phyloP scores from a whole-genome alignment of 92 coral and sea anemone species.

The Epizoanthus scotinus region DNA sequence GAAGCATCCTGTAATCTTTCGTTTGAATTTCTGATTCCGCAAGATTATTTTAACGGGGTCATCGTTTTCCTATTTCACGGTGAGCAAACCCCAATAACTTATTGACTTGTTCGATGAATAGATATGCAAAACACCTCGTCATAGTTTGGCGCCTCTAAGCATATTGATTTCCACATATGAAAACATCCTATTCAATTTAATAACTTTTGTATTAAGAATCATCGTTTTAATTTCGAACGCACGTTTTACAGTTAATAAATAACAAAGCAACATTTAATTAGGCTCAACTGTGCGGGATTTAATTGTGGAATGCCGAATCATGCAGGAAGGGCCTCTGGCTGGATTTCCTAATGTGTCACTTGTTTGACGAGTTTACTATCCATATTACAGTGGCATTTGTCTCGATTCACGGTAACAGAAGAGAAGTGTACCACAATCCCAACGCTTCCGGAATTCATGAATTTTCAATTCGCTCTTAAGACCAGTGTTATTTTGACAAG shows the following conservation, averaged over 20 bases:
- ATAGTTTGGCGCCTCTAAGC: conserved; percentile 19
- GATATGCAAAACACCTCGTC: conserved; percentile 45
- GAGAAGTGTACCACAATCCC: conserved; percentile 49
- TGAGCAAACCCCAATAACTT: neutral
- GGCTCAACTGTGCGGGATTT: conserved; percentile 59
- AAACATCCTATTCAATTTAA: conserved; percentile 44
- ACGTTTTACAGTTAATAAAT: conserved; percentile 74
- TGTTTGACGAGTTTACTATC: conserved; percentile 6
- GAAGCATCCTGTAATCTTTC: conserved; percentile 20
- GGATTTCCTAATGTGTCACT: conserved; percentile 32
- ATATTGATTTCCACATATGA: conserved; percentile 39
- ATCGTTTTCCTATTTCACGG: neutral
- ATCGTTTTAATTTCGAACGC: conserved; percentile 56
- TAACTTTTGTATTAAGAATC: conserved; percentile 44
- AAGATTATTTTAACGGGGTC: neutral
- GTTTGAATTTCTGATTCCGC: conserved; percentile 15
- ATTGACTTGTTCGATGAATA: conserved; percentile 20
- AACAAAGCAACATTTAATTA: conserved; percentile 88
- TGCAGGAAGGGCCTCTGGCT: conserved; percentile 17
- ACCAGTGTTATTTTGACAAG: conserved; percentile 85
- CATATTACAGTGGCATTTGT: conserved; percentile 33
- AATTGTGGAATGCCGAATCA: conserved; percentile 39
- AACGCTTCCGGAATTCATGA: conserved; percentile 76
- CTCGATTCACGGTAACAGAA: conserved; percentile 8
- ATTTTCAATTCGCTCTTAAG: conserved; percentile 69